Base-by-base conservation (phyloP, 2,888 invertebrate genomes). In the Gerris lacustris region DNA sequence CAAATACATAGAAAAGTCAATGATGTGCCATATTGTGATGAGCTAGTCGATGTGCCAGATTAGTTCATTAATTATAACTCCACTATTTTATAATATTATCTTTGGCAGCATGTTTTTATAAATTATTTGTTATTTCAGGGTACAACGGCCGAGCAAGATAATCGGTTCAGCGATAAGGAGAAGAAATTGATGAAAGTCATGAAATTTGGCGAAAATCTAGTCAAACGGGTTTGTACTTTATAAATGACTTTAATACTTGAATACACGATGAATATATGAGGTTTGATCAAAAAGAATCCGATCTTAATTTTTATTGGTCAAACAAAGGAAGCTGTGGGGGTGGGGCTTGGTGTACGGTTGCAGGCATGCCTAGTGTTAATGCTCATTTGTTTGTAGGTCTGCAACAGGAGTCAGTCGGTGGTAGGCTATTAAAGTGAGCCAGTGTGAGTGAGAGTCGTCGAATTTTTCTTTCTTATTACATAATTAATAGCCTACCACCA, bases 121-220 rank as follows among this genome's bases (percentile, higher is more conserved):
- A 2, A 55, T 55, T 55, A 55, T 15, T 55, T 55, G 9, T 72
- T 1, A 44, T 80, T 81, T 67, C 79, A 98, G 97, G 99, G 99
- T 75, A 99, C 98, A 47, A 96, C 92, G 79, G 92, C 97, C 73
- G 97, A 98, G 82, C 99, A 99, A 83, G 99, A 99, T 82, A 97
- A 95, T 79, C 90, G 99, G 79, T 99, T 99, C 84, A 93, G 96
- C 80, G 98, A 99, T 82, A 99, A 99, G 83, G 97, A 98, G 83
- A 98, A 99, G 83, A 99, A 99, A 81, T 85, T 99, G 68, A 87
- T 99, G 83, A 98, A 97, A 82, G 94, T 94, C 81, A 96, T 99
- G 96, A 95, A 93, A 82, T 78, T 99, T 81, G 94, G 93, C 55
- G 96, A 97, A 79, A 91, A 91, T 76, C 85, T 99, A 67, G 90